Evolutionary conservation across 1,140 invertebrate species (phyloP).

Genomic region (Drosophila persimilis): DNA sequence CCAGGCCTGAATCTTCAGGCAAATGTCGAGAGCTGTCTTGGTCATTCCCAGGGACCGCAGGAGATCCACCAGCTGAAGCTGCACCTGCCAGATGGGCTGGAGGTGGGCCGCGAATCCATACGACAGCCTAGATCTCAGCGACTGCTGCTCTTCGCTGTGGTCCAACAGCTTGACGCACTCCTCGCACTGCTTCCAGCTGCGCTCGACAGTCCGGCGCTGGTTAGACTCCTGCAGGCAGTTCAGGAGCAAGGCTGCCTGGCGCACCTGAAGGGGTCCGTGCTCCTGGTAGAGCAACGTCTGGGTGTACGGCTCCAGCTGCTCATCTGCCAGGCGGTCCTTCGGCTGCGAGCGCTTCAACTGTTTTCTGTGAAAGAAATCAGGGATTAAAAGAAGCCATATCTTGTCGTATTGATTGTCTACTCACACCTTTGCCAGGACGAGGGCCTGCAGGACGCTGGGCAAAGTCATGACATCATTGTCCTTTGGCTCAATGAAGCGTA

Average conservation of each 20-base stretch:
- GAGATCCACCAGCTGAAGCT: conserved; percentile 90
- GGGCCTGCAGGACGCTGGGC: conserved; percentile 89
- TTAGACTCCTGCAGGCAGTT: conserved; percentile 90
- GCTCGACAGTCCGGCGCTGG: conserved; percentile 91
- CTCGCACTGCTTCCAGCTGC: conserved; percentile 94
- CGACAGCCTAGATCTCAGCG: conserved; percentile 78
- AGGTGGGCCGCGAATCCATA: conserved; percentile 88
- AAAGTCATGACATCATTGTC: conserved; percentile 85
- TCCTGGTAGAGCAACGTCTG: conserved; percentile 86
- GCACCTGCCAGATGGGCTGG: conserved; percentile 89
- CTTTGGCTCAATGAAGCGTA: conserved; percentile 87
- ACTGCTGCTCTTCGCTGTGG: conserved; percentile 15
- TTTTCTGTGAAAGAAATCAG: conserved; percentile 82
- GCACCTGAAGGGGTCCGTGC: conserved; percentile 89
- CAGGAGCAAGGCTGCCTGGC: conserved; percentile 87
- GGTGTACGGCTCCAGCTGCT: conserved; percentile 92
- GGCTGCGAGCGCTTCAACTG: conserved; percentile 89
- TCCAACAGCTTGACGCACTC: conserved; percentile 86
- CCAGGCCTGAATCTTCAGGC: conserved; percentile 92
- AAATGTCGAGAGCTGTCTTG: conserved; percentile 94
- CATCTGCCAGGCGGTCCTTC: conserved; percentile 89
- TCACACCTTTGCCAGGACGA: conserved; percentile 90
- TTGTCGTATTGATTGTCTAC: conserved; percentile 37
- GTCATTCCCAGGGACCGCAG: conserved; percentile 91
- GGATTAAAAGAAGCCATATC: conserved; percentile 1